Conservation (phyloP, 2,113 vertebrate genomes). For the Choloepus hoffmanni region DNA sequence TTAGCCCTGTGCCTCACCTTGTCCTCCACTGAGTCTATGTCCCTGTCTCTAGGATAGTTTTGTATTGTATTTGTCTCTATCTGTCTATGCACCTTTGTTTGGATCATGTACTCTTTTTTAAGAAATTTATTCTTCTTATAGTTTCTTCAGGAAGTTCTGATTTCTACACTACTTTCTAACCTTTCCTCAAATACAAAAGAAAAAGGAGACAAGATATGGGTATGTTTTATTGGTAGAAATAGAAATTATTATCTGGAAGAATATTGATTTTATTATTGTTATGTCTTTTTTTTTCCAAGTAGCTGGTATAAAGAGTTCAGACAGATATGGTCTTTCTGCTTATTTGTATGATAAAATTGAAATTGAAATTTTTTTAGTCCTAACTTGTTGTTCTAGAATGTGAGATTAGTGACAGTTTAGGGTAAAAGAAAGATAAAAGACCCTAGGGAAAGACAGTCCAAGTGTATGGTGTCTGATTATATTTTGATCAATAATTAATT, state of each 20-base stretch:
- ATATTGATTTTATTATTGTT: background rate
- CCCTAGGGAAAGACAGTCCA: background rate
- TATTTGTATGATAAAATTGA: background rate
- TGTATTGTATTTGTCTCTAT: too few relatives aligned
- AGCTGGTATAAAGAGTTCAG: background rate
- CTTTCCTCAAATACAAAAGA: background rate
- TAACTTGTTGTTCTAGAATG: background rate
- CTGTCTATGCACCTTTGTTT: too few relatives aligned
- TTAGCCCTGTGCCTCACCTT: too few relatives aligned
- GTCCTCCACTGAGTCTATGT: too few relatives aligned
- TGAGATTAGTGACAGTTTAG: background rate
- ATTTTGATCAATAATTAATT: background rate
- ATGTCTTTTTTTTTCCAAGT: background rate
- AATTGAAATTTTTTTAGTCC: background rate
- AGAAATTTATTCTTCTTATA: background rate
- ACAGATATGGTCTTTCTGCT: background rate
- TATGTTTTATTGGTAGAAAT: background rate
- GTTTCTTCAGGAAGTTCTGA: background rate
- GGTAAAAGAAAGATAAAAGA: background rate
- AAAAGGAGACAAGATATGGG: background rate
- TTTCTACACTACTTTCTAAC: background rate
- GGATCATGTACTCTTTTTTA: too few relatives aligned
- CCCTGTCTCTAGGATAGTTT: too few relatives aligned
- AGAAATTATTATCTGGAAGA: background rate
- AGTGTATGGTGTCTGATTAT: background rate